Base-by-base conservation (phyloP, 2,113 vertebrate genomes). In the Meriones unguiculatus region DNA sequence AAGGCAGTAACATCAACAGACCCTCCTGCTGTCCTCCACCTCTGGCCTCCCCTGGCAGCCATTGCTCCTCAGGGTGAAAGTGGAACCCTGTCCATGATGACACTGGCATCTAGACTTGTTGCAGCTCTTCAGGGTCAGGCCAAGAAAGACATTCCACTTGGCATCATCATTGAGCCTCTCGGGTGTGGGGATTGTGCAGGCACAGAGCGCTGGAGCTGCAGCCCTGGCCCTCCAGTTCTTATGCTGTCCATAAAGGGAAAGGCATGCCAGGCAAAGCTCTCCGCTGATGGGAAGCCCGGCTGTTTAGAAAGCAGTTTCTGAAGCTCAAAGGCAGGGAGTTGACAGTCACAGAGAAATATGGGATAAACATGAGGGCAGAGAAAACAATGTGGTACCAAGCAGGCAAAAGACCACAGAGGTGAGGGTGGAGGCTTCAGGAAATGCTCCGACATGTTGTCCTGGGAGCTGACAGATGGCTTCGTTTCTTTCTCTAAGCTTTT, bases 261-360 rank as follows among this genome's bases (percentile, higher is more conserved):
- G 38, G 75, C 81, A 92, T 65, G 89, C 86, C 76, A 97, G 82
- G 73, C 65, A 90, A 95, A 96, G 82, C 73, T 25, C 14, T 80
- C 85, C 59, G 59, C 46, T 93, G 97, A 94, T 91, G 89, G 93
- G 96, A 97, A 77, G 92, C 7, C 4, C 78, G 72, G 41, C 96
- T 96, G 95, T 67, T 98, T 96, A 95, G 96, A 96, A 92, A 65
- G 62, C 82, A 97, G 96, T 73, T 87, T 92, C 93, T 96, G 95
- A 76, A 88, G 96, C 32, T 91, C 70, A 25, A 28, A 65, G 89
- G 95, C 57, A 41, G 64, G 28, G 25, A 24, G 28, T 65, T 86
- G 70, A 28, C 2, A 14, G 35, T 70, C 72, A 35, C 77, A 86
- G 20, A 93, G 87, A 57, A 84, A 75, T 12, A 11, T 0, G 2